Percentiles rank a stretch among this genome's conserved stretches.
phyloP scores from a whole-genome alignment of 2,113 vertebrate genomes.

The Poicephalus gulielmi region DNA sequence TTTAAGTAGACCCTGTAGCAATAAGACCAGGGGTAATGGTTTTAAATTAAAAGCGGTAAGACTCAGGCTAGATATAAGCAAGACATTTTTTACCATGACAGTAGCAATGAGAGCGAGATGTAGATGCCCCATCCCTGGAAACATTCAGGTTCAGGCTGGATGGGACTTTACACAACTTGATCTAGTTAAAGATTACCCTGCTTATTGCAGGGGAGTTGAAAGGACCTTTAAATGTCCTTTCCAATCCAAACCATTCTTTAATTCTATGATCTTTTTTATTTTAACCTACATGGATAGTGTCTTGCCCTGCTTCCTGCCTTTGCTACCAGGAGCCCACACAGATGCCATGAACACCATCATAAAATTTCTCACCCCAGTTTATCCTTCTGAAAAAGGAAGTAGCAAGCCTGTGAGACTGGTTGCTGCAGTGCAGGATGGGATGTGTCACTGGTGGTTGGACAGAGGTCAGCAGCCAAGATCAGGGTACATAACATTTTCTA shows the following conservation, averaged over 20 bases:
- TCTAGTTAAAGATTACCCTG: background rate
- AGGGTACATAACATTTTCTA: background rate
- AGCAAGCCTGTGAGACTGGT: background rate
- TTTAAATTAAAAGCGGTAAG: background rate
- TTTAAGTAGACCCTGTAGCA: background rate
- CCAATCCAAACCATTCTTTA: background rate
- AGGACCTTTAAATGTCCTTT: background rate
- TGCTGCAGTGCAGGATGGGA: background rate
- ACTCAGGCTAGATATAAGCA: background rate
- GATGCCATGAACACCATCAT: background rate
- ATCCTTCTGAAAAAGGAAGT: background rate
- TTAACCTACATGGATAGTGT: background rate
- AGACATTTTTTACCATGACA: rapidly evolving
- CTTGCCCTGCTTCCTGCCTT: background rate
- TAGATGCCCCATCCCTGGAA: background rate
- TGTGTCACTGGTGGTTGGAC: background rate
- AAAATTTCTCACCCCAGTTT: background rate
- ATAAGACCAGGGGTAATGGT: background rate
- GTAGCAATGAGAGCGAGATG: background rate
- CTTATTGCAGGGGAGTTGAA: background rate
- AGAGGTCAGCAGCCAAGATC: background rate
- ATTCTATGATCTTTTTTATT: background rate
- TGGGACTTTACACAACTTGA: background rate
- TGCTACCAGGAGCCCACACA: background rate
- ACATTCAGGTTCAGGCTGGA: background rate